Evolutionary conservation across 92 coral and sea anemone genomes (phyloP).

Genomic region (Muricea muricata): DNA sequence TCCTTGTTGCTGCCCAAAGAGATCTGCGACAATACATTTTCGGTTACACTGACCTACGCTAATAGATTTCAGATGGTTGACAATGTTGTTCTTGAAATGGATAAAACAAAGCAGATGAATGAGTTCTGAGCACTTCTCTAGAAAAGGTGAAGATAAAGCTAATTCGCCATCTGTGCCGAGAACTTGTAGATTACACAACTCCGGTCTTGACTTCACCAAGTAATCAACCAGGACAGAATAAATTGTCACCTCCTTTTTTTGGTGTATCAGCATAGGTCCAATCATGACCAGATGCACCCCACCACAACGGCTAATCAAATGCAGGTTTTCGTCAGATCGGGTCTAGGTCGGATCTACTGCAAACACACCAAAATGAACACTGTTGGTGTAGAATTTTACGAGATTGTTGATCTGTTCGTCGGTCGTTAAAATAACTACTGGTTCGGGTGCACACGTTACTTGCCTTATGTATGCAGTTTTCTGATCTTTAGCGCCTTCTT

Average conservation of each 20-base stretch:
- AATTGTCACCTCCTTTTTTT: slow-evolving; percentile 58
- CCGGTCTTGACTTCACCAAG: slow-evolving; percentile 40
- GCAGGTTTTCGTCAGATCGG: slow-evolving; percentile 48
- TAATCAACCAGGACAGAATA: slow-evolving; percentile 53
- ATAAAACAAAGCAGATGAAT: slow-evolving; percentile 58
- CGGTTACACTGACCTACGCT: slow-evolving; percentile 28
- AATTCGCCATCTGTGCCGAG: slow-evolving; percentile 61
- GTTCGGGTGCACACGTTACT: slow-evolving; percentile 64
- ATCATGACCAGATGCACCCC: slow-evolving; percentile 59
- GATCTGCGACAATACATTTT: slow-evolving; percentile 28
- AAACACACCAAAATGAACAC: slow-evolving; percentile 46
- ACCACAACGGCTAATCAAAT: slow-evolving; percentile 33
- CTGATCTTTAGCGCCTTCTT: slow-evolving; percentile 46
- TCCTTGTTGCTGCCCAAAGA: slow-evolving; percentile 48
- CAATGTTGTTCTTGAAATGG: slow-evolving; percentile 44
- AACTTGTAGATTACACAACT: slow-evolving; percentile 30
- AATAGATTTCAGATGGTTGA: slow-evolving; percentile 22
- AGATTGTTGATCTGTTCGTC: slow-evolving; percentile 50
- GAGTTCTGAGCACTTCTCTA: slow-evolving; percentile 29
- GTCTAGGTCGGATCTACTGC: slow-evolving; percentile 50
- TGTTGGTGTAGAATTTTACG: slow-evolving; percentile 47
- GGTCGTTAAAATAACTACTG: slow-evolving; percentile 46
- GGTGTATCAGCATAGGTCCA: slow-evolving; percentile 62
- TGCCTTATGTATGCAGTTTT: slow-evolving; percentile 44
- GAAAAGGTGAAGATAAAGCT: slow-evolving; percentile 41